Evolutionary conservation across 2,888 invertebrate species (phyloP), one percentile per base, ranked within the genome.

Genomic region (Sinopyrophorus schimmeli): DNA sequence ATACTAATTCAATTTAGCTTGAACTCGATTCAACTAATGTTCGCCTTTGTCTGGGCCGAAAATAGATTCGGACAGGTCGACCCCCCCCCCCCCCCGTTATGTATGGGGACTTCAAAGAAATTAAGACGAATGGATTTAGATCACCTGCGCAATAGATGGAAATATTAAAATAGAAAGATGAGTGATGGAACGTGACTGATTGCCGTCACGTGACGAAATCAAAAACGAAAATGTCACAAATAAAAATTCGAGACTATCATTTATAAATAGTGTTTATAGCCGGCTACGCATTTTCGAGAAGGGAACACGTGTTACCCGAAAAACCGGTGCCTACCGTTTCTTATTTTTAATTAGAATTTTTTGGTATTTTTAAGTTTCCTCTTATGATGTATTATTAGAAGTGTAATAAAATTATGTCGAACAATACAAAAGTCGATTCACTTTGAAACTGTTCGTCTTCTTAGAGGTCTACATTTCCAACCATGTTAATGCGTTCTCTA

Each of bases 131-230:
- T 62, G 58, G 60, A 62, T 61, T 60, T 61, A 60, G 57, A 62
- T 59, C 52, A 57, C 57, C 55, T 55, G 57, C 50, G 55, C 32
- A 59, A 54, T 57, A 57, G 43, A 55, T 38, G 34, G 21, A 43
- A 49, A 59, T 54, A 57, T 61, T 51, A 61, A 61, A 60, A 58
- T 61, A 62, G 56, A 51, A 55, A 62, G 53, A 63, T 65, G 66
- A 67, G 61, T 68, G 69, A 69, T 68, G 67, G 65, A 67, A 67
- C 64, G 64, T 69, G 71, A 71, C 68, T 69, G 70, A 71, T 71
- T 69, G 63, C 66, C 53, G 64, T 66, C 71, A 69, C 67, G 62
- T 71, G 69, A 69, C 59, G 59, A 56, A 59, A 65, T 63, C 60
- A 55, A 40, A 51, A 54, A 50, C 49, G 49, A 53, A 53, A 53